Conservation (phyloP, 2,888 invertebrate genomes). For the Agriotes lineatus region DNA sequence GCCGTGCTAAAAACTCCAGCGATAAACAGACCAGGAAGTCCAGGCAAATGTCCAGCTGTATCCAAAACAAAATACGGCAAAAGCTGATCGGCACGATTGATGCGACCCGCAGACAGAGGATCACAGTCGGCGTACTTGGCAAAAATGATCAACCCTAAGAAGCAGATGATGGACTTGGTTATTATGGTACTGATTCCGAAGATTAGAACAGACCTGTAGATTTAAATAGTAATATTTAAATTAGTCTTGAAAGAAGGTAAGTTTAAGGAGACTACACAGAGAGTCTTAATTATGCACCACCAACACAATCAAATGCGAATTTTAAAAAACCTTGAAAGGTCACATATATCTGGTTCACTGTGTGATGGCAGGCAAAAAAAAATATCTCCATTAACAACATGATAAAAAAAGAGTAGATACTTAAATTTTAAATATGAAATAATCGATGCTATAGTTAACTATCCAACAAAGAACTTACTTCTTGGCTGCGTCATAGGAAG, state of each 20-base stretch:
- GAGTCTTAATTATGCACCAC: too few relatives aligned
- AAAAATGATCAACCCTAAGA: conserved; percentile 67
- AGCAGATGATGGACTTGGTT: conserved; percentile 38
- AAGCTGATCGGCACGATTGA: conserved; percentile 68
- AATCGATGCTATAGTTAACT: too few relatives aligned
- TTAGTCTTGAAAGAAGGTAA: background rate
- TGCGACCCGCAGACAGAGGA: conserved; percentile 70
- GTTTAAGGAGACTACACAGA: too few relatives aligned
- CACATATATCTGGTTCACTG: too few relatives aligned
- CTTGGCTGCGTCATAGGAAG: conserved; percentile 70
- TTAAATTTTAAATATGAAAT: too few relatives aligned
- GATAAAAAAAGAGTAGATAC: too few relatives aligned
- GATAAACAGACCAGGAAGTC: conserved; percentile 79
- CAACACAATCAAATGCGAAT: too few relatives aligned
- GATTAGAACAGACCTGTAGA: conserved; percentile 33
- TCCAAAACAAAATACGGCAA: conserved; percentile 80
- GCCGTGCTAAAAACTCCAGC: conserved; percentile 81
- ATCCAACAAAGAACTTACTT: conserved; percentile 60
- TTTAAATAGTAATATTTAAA: background rate
- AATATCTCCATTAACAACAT: too few relatives aligned
- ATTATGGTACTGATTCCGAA: conserved; percentile 39
- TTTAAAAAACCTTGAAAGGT: too few relatives aligned
- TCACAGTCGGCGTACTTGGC: conserved; percentile 76
- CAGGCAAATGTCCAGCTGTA: conserved; percentile 72
- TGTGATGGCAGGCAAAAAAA: too few relatives aligned